Evolutionary conservation across 2,113 vertebrate genomes (phyloP).

Genomic region (Monopterus albus): DNA sequence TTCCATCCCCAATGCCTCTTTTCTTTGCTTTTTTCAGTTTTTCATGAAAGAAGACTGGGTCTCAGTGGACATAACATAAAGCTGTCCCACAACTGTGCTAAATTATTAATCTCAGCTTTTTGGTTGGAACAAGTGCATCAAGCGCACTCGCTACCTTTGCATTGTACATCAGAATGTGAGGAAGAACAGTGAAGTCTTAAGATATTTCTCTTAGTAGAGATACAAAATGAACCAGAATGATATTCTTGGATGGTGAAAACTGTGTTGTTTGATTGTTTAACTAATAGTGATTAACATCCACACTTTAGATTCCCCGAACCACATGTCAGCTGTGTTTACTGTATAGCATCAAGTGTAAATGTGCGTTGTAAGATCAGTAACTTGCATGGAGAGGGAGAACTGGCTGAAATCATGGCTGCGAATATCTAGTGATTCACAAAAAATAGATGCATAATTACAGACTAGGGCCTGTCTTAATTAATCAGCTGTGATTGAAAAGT

Average conservation of each 20-base stretch:
- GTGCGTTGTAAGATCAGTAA: constrained; percentile 36
- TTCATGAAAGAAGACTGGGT: constrained; percentile 72
- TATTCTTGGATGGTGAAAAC: background rate
- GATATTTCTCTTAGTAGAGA: constrained; percentile 23
- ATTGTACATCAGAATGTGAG: constrained; percentile 61
- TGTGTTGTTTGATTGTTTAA: background rate
- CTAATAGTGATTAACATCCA: background rate
- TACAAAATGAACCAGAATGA: constrained; percentile 1
- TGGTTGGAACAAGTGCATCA: constrained; percentile 68
- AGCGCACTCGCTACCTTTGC: constrained; percentile 41
- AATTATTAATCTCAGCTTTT: constrained; percentile 79
- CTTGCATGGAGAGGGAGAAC: background rate
- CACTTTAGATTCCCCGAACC: background rate
- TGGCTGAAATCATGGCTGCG: constrained; percentile 32
- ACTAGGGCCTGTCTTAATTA: constrained; percentile 82
- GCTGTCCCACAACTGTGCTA: constrained; percentile 66
- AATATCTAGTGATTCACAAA: constrained; percentile 73
- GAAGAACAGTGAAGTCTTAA: constrained; percentile 23
- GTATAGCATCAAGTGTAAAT: constrained; percentile 2
- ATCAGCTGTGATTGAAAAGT: constrained; percentile 87
- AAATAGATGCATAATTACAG: constrained; percentile 87
- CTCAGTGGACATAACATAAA: constrained; percentile 76
- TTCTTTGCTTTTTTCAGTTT: constrained; percentile 42
- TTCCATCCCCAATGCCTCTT: constrained; percentile 12
- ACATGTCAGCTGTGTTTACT: background rate